Evolutionary conservation across 2,888 invertebrate genomes (phyloP), one percentile per base, ranked within the genome.

Genomic region (Sminthurides aquaticus): DNA sequence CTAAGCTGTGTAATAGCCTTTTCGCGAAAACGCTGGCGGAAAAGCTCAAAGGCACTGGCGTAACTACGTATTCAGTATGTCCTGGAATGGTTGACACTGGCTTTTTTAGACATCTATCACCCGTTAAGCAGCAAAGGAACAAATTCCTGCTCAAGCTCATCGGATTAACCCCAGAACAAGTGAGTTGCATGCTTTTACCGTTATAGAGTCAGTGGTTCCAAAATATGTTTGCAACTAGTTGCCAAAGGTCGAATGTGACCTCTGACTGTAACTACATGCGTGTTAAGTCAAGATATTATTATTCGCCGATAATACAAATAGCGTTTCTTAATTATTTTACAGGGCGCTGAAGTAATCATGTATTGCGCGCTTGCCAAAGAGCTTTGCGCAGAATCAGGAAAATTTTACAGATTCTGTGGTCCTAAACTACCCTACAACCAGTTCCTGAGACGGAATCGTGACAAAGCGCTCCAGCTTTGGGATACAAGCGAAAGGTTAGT

Each of bases 401-500:
- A 43, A 24, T 62, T 62, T 27, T 62, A 62, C 27, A 56, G 56
- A 43, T 57, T 56, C 24, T 28, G 62, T 18, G 25, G 18, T 1
- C 26, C 26, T 3, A 48, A 26, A 1, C 11, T 15, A 11, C 26
- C 26, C 5, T 48, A 26, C 18, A 62, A 56, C 26, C 25, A 26
- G 15, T 57, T 48, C 24, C 25, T 62, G 3, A 8, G 43, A 5
- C 43, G 26, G 25, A 62, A 62, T 48, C 29, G 56, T 1, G 2
- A 22, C 11, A 2, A 52, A 1, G 57, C 56, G 1, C 26, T 57
- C 27, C 29, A 56, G 25, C 26, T 62, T 2, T 57, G 57, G 62
- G 48, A 56, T 27, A 28, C 24, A 48, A 57, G 56, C 29, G 57
- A 62, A 62, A 56, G 56, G n/a, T 26, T 62, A n/a, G 56, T 62